Evolutionary conservation across 1,140 invertebrate genomes (phyloP).

Genomic region (Drosophila erecta): DNA sequence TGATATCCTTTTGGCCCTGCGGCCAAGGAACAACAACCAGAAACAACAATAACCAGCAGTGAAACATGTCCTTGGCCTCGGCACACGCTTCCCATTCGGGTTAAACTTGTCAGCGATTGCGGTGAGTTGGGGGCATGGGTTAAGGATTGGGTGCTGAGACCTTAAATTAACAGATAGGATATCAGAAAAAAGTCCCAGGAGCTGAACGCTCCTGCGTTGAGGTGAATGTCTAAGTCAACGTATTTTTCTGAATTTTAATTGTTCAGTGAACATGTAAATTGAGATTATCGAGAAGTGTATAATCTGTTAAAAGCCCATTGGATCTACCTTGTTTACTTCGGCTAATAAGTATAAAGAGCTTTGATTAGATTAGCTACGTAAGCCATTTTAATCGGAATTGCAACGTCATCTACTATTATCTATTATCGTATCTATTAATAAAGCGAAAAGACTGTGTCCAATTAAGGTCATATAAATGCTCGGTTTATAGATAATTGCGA

Average conservation of each 20-base stretch:
- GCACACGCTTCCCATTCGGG: slow-evolving; percentile 56
- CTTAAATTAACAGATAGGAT: slow-evolving; percentile 45
- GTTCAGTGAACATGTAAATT: background rate
- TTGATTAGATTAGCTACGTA: background rate
- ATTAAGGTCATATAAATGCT: too few species aligned
- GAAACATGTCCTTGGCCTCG: slow-evolving; percentile 52
- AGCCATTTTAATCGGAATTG: background rate
- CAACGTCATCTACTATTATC: background rate
- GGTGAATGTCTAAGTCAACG: too few species aligned
- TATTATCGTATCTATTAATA: background rate
- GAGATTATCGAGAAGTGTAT: background rate
- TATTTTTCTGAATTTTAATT: background rate
- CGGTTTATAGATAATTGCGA: too few species aligned
- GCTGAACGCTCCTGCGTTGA: too few species aligned
- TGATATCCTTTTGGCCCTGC: slow-evolving; percentile 65
- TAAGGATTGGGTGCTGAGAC: slow-evolving; percentile 36
- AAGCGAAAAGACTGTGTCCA: background rate
- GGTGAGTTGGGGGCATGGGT: slow-evolving; percentile 14
- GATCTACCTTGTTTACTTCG: background rate
- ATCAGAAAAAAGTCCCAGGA: background rate
- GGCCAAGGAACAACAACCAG: slow-evolving; percentile 47
- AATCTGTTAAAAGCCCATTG: background rate
- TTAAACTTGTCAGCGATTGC: slow-evolving; percentile 43
- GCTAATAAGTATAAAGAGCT: background rate
- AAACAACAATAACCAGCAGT: slow-evolving; percentile 45